These are phyloP conservation scores for Gadus macrocephalus DNA, from an alignment of 2,113 vertebrate genomes.

Conservation along the genomic window DNA sequence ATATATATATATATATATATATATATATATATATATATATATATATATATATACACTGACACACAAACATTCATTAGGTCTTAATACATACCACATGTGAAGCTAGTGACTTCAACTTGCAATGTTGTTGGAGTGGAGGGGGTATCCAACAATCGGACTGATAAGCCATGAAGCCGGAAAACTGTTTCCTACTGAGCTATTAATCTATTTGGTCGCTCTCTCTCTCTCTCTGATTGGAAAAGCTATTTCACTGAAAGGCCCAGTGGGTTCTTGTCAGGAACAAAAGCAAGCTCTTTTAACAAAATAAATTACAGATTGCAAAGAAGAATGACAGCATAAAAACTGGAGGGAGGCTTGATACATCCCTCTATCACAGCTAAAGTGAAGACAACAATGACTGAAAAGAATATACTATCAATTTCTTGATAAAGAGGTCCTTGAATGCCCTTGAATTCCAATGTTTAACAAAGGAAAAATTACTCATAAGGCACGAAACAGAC, in stretches of 20 bases:
- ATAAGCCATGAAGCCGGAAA: slow-evolving; percentile 21
- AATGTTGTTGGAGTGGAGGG: not conserved
- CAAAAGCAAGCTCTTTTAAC: slow-evolving; percentile 7
- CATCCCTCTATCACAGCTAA: not conserved
- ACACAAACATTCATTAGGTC: not conserved
- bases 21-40: not conserved
- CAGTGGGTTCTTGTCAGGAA: slow-evolving; percentile 6
- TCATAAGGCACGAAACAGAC: too few species aligned
- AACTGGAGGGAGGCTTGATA: not conserved
- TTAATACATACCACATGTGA: not conserved
- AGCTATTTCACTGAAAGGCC: slow-evolving; percentile 16
- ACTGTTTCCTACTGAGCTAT: slow-evolving; percentile 17
- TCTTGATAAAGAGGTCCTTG: too few species aligned
- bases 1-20: too few species aligned
- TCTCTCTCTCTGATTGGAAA: slow-evolving; percentile 14
- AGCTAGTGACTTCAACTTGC: not conserved
- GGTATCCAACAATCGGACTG: slow-evolving; percentile 4
- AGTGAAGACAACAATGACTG: not conserved
- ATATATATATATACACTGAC: not conserved
- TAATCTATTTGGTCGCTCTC: slow-evolving; percentile 16
- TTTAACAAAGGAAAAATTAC: too few species aligned
- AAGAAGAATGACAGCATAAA: not conserved
- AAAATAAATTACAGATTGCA: not conserved
- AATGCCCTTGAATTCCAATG: too few species aligned
- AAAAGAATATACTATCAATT: not conserved